phyloP scores from a whole-genome alignment of 2,888 invertebrate genomes.

The Ernsta delagoae region DNA sequence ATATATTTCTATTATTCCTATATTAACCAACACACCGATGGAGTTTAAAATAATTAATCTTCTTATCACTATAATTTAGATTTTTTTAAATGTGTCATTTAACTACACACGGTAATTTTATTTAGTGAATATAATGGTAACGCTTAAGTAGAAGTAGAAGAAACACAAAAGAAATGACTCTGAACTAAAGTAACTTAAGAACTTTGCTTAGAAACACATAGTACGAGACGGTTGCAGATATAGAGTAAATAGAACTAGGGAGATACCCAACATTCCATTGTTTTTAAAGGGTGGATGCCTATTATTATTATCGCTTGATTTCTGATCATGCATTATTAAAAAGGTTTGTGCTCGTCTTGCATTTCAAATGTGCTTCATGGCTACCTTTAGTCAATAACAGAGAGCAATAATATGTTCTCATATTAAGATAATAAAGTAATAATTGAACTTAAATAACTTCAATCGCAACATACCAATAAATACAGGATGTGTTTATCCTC shows the following conservation, averaged over 20 bases:
- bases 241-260: constrained; percentile 21
- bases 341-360: constrained; percentile 22
- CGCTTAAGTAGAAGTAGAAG: too few relatives aligned
- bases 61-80: too few relatives aligned
- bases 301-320: constrained; percentile 25
- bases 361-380: constrained; percentile 18
- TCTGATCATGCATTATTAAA: constrained; percentile 36
- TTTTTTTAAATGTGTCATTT: too few relatives aligned
- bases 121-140: too few relatives aligned
- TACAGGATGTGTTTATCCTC: too few relatives aligned
- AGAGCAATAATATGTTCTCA: constrained; percentile 13
- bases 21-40: too few relatives aligned
- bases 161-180: too few relatives aligned
- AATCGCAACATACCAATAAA: neutral
- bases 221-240: constrained; percentile 20
- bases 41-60: too few relatives aligned
- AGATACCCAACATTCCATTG: constrained; percentile 28
- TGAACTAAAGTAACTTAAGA: too few relatives aligned
- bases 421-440: neutral
- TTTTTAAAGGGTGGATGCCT: constrained; percentile 15
- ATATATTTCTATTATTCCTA: too few relatives aligned
- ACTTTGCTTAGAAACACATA: constrained; percentile 4
- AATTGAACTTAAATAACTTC: neutral
- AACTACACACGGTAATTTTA: too few relatives aligned
- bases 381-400: constrained; percentile 19